Base-by-base conservation (phyloP, 2,113 vertebrate genomes). In the Lathamus discolor region DNA sequence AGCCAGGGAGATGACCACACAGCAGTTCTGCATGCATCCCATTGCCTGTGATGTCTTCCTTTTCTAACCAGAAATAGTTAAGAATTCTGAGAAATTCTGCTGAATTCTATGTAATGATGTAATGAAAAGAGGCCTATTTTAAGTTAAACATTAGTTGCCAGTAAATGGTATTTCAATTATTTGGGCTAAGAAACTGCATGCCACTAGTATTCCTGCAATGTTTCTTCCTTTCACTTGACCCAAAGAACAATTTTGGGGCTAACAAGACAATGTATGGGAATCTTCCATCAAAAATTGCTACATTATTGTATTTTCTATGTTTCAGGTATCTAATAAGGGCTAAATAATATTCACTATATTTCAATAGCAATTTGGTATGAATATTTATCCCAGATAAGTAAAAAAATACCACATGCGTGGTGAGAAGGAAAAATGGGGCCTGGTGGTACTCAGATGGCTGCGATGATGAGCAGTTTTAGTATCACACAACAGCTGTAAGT, bases 11-110 rank as follows among this genome's bases (percentile, higher is more conserved):
- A 49, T 13, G n/a, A 31, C n/a, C 54, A 4, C 14, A 1, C 35
- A 9, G 29, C 1, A 2, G 33, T 16, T 48, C 73, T 54, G 31
- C 7, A 0, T 11, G 4, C 3, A 1, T 27, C 37, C 72, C 11
- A 0, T 2, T n/a, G 17, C 17, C 33, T 29, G 2, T 1, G 2
- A 4, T 1, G 2, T 7, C 35, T 33, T 78, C 46, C 10, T 43
- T 29, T 25, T 19, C 66, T 39, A 43, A 14, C 8, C 35, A 44
- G 14, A 27, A 77, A 18, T 3, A 9, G 5, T 54, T 10, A 15
- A 29, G 31, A 31, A 39, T 6, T 44, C 54, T 20, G 27, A 24
- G 25, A 35, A 28, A 20, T 68, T 20, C 33, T 41, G 1, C 84
- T 43, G 7, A n/a, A 33, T 41, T 70, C 31, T 52, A 4, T 5